Base-by-base conservation (phyloP, 2,113 vertebrate species). In the Cyanocitta stelleri region DNA sequence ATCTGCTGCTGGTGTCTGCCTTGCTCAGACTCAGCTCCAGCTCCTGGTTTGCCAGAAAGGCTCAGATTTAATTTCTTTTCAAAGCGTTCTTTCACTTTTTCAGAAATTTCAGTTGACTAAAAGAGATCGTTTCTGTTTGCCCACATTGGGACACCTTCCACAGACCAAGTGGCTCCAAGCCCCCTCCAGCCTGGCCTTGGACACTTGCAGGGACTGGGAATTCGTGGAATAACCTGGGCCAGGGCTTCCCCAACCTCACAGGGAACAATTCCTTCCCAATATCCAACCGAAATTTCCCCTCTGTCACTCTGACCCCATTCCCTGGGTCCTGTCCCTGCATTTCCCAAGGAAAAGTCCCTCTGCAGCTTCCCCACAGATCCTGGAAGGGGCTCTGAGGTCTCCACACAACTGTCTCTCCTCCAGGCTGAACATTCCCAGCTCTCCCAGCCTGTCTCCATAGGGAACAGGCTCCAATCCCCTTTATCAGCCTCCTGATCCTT, bases 81-180 rank as follows among this genome's bases (percentile, higher is more conserved):
- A 4, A 51, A 55, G 10, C 4, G 2, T 43, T 61, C 10, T 32
- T 48, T 10, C 9, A 3, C 9, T 74, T 78, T 26, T 52, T 33
- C 10, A 6, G 73, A 23, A 44, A 44, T 51, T n/a, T 39, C 13
- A 11, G 19, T 44, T 13, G 9, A 39, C 35, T 26, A 2, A 54
- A 82, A n/a, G 6, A 1, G 1, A 32, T 10, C 0, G 2, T n/a
- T 59, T 43, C 48, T 41, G 4, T 33, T 29, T 46, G 35, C 8
- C 16, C 44, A 6, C 1, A 0, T 0, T 37, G 39, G 55, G 55
- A 69, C 18, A 39, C 0, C 2, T 54, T 1, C 54, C 33, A 5
- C 4, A 3, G 7, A 18, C 55, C 44, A 41, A 41, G 49, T 3
- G 6, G 49, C 14, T 27, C 49, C 52, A 44, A 52, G 20, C 5